A percentile compares a stretch with the other conserved stretches of the same genome.
Conservation (phyloP, 1,140 invertebrate species). For the Chrysoperla carnea region DNA sequence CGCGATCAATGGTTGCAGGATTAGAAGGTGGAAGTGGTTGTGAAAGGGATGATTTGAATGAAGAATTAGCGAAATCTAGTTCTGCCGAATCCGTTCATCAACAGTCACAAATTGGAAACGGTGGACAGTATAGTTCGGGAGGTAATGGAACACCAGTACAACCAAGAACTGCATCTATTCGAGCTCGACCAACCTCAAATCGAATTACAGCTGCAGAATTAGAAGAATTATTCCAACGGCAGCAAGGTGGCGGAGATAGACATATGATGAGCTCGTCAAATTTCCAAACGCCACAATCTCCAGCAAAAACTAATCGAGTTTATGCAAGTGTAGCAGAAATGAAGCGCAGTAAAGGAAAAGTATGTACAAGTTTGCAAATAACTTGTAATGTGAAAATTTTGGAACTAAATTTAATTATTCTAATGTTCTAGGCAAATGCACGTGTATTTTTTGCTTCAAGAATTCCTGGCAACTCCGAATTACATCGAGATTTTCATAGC, state of each 20-base stretch:
- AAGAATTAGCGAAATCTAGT: conserved; percentile 56
- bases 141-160: conserved; percentile 39
- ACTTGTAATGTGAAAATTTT: not conserved
- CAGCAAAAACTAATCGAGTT: conserved; percentile 48
- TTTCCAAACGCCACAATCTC: conserved; percentile 53
- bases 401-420: conserved; percentile 7
- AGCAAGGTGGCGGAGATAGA: conserved; percentile 34
- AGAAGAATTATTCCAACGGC: conserved; percentile 76
- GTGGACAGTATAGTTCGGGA: conserved; percentile 20
- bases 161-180: conserved; percentile 70
- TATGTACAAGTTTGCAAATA: conserved; percentile 20
- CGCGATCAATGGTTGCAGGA: conserved; percentile 78
- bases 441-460: conserved; percentile 27
- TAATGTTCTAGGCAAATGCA: conserved; percentile 29
- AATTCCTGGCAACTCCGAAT: conserved; percentile 28
- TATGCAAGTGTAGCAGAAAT: conserved; percentile 91
- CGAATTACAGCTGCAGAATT: conserved; percentile 77
- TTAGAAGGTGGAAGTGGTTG: conserved; percentile 38
- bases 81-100: conserved; percentile 63
- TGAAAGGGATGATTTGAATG: conserved; percentile 35
- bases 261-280: conserved; percentile 52
- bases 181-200: conserved; percentile 65
- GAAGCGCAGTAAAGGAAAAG: conserved; percentile 68
- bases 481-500: conserved; percentile 74
- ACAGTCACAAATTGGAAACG: conserved; percentile 21